phyloP scores from a whole-genome alignment of 2,888 invertebrate genomes.

The Acleris laterana region DNA sequence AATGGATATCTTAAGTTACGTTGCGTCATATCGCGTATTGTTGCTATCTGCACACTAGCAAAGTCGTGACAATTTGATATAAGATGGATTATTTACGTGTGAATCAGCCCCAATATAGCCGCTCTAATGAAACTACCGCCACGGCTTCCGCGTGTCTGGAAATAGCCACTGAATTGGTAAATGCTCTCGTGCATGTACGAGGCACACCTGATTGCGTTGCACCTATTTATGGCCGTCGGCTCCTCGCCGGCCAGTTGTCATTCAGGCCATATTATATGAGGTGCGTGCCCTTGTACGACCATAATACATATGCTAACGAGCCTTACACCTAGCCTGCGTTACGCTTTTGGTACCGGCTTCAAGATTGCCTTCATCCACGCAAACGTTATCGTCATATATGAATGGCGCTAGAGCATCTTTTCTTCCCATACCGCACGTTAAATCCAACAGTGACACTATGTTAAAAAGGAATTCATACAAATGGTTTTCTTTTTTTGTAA shows the following conservation, averaged over 20 bases:
- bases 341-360: too few relatives aligned
- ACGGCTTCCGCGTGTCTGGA: slow-evolving; percentile 53
- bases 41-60: neutral
- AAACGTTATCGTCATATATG: too few relatives aligned
- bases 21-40: neutral
- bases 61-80: slow-evolving; percentile 1
- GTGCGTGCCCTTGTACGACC: too few relatives aligned
- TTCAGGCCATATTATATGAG: slow-evolving; percentile 60
- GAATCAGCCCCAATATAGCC: slow-evolving; percentile 26
- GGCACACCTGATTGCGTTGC: slow-evolving; percentile 48
- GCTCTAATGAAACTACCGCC: slow-evolving; percentile 45
- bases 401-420: too few relatives aligned
- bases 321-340: too few relatives aligned
- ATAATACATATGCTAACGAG: too few relatives aligned
- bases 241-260: slow-evolving; percentile 64
- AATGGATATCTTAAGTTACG: neutral
- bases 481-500: too few relatives aligned
- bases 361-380: too few relatives aligned
- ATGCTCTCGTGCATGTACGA: slow-evolving; percentile 43
- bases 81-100: slow-evolving; percentile 19
- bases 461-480: too few relatives aligned
- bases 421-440: too few relatives aligned
- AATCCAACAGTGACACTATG: too few relatives aligned
- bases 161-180: slow-evolving; percentile 49
- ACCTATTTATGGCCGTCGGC: slow-evolving; percentile 69